Evolutionary conservation across 2,113 vertebrate genomes (phyloP).

Genomic region (Pomatorhinus ruficollis): DNA sequence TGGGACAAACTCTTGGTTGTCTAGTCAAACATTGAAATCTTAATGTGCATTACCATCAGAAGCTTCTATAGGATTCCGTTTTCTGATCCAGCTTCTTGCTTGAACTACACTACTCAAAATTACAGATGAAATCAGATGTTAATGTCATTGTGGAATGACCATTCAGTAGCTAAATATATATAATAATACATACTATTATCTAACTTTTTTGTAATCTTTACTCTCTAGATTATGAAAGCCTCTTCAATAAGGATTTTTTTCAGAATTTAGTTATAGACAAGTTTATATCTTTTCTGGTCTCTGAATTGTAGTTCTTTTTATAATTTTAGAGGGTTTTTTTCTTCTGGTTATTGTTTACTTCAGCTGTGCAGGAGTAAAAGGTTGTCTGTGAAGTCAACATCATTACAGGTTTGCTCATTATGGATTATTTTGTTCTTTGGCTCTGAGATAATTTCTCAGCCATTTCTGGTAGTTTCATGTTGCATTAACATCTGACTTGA

Average conservation of each 20-base stretch:
- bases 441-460: neutral
- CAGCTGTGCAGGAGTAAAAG: neutral
- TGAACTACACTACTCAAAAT: neutral
- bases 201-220: neutral
- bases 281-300: neutral
- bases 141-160: neutral
- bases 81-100: neutral
- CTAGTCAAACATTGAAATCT: neutral
- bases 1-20: neutral
- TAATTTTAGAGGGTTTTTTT: neutral
- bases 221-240: neutral
- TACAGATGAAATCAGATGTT: neutral
- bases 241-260: neutral
- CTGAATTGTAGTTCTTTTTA: neutral
- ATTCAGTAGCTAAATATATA: neutral
- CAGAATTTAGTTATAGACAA: neutral
- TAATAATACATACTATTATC: fast-evolving
- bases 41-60: neutral
- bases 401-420: neutral
- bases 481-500: neutral
- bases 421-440: neutral
- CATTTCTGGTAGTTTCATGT: neutral
- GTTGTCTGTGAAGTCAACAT: neutral
- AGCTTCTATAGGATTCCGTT: neutral
- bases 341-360: neutral